Conservation (phyloP, 2,888 invertebrate species). For the Bellardia bayeri region DNA sequence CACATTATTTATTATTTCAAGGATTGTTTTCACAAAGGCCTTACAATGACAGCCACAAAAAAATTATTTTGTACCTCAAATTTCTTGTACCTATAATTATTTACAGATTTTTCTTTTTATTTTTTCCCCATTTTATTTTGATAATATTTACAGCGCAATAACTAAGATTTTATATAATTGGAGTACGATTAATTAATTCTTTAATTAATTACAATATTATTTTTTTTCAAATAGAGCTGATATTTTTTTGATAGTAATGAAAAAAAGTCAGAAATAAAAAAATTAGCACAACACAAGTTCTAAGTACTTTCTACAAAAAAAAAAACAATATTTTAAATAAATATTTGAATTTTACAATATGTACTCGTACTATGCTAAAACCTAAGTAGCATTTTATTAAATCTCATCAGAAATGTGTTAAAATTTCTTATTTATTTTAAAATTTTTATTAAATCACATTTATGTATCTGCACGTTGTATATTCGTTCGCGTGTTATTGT, state of each 20-base stretch:
- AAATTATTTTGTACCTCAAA: background rate
- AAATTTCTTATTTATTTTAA: conserved; percentile 20
- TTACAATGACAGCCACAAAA: no score
- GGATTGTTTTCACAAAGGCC: no score
- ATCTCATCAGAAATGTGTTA: conserved; percentile 1
- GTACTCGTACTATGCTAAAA: background rate
- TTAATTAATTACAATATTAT: background rate
- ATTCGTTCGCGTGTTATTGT: conserved; percentile 27
- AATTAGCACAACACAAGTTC: conserved; percentile 4
- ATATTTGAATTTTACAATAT: conserved; percentile 9
- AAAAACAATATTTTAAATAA: conserved; percentile 4
- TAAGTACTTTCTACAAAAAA: background rate
- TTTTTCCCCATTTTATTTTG: background rate
- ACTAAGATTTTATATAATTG: background rate
- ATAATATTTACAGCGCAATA: conserved; percentile 18
- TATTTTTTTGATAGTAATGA: background rate
- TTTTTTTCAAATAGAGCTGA: conserved; percentile 25
- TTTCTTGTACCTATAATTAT: background rate
- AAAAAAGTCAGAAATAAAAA: conserved; percentile 9
- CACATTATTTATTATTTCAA: no score
- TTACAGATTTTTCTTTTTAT: background rate
- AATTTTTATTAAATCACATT: conserved; percentile 37
- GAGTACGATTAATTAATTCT: background rate
- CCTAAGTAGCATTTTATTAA: conserved; percentile 1
- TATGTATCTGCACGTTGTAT: conserved; percentile 11